Evolutionary conservation across 2,113 vertebrate species (phyloP).

Genomic region (Chaenocephalus aceratus): DNA sequence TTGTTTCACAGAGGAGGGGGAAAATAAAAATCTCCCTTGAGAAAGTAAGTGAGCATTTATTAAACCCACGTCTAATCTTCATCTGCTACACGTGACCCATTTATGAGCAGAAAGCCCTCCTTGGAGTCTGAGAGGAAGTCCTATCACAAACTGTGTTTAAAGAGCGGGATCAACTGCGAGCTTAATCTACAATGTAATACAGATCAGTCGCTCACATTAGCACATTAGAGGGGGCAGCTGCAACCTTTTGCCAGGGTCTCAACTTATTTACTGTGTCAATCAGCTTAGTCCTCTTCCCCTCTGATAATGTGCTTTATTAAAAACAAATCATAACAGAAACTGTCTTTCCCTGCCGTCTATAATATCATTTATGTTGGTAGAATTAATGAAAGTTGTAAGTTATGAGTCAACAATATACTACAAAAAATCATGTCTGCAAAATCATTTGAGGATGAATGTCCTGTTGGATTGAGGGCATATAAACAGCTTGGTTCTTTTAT

Average conservation of each 20-base stretch:
- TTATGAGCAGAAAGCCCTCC: conserved; percentile 68
- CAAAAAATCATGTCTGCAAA: conserved; percentile 59
- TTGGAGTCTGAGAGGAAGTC: conserved; percentile 64
- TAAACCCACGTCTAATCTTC: conserved; percentile 87
- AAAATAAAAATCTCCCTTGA: conserved; percentile 81
- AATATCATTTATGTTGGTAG: background rate
- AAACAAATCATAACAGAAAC: conserved; percentile 18
- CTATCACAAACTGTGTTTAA: conserved; percentile 66
- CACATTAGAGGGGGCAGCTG: conserved; percentile 57
- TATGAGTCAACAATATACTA: conserved; percentile 51
- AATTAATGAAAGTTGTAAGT: conserved; percentile 11
- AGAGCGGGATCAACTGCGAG: conserved; percentile 66
- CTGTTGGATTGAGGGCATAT: conserved; percentile 74
- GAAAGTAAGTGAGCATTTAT: conserved; percentile 86
- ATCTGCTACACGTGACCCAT: conserved; percentile 87
- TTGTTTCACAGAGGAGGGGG: conserved; percentile 79
- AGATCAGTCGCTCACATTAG: conserved; percentile 72
- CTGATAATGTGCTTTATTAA: conserved; percentile 18
- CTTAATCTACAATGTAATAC: conserved; percentile 76
- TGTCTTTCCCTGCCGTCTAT: conserved; percentile 27
- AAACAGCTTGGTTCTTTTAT: conserved; percentile 74
- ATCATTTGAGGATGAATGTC: conserved; percentile 58
- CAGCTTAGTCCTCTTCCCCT: conserved; percentile 44
- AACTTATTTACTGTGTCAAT: conserved; percentile 47
- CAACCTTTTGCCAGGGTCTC: conserved; percentile 51